phyloP scores from a whole-genome alignment of 2,113 vertebrate species.

The Trichomycterus rosablanca region DNA sequence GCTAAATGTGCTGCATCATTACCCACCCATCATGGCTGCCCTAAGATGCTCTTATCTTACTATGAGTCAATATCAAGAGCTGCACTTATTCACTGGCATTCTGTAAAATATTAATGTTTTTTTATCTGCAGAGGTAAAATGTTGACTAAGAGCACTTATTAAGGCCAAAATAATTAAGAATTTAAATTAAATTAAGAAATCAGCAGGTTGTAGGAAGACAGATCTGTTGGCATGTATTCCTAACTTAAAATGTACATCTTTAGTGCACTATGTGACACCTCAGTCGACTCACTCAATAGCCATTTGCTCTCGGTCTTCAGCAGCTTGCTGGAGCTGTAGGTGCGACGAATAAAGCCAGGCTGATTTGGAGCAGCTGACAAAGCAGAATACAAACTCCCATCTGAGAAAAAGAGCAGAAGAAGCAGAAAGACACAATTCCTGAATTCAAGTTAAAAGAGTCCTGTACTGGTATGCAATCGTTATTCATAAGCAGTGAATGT shows the following conservation, averaged over 20 bases:
- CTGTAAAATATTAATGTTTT: too few relatives aligned
- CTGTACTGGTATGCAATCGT: not conserved
- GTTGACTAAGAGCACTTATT: too few relatives aligned
- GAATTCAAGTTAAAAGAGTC: not conserved
- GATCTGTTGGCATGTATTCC: too few relatives aligned
- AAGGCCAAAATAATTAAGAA: too few relatives aligned
- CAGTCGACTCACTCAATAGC: constrained; percentile 70
- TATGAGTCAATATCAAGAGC: too few relatives aligned
- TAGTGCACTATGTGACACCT: constrained; percentile 13
- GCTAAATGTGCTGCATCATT: too few relatives aligned
- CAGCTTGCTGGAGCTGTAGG: constrained; percentile 65
- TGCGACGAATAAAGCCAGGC: constrained; percentile 65
- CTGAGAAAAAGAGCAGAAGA: constrained; percentile 48
- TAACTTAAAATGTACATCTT: not conserved
- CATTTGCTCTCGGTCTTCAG: constrained; percentile 74
- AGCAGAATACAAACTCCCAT: constrained; percentile 73
- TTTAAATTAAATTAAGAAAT: not conserved
- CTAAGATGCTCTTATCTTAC: too few relatives aligned
- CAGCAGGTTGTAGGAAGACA: not conserved
- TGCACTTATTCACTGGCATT: too few relatives aligned
- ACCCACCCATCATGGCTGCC: too few relatives aligned
- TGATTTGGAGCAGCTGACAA: constrained; percentile 61
- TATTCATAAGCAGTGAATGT: not conserved
- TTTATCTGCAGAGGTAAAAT: too few relatives aligned
- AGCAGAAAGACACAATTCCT: not conserved